Conservation (phyloP, 1,140 invertebrate genomes). For the Littorina saxatilis region DNA sequence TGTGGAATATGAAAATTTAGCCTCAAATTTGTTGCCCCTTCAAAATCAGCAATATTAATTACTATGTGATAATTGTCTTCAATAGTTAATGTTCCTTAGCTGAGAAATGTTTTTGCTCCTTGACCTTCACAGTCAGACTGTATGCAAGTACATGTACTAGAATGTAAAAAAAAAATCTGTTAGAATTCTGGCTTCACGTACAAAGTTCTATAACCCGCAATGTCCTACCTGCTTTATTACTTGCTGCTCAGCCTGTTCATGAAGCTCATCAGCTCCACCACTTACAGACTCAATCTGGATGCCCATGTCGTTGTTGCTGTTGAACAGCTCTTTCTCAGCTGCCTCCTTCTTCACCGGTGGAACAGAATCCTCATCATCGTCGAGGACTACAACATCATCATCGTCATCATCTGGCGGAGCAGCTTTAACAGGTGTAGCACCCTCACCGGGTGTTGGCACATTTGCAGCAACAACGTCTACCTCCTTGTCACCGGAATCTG, state of each 20-base stretch:
- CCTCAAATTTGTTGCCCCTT: too few relatives aligned
- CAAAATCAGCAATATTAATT: too few relatives aligned
- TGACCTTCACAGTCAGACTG: too few relatives aligned
- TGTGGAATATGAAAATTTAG: too few relatives aligned
- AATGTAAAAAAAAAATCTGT: too few relatives aligned
- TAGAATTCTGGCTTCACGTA: too few relatives aligned
- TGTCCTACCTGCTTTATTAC: constrained; percentile 2
- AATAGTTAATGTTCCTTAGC: too few relatives aligned
- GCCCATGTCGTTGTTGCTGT: constrained; percentile 44
- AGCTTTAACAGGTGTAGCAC: constrained; percentile 26
- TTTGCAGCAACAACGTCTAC: neutral
- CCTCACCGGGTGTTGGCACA: constrained; percentile 9
- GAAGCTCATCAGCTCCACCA: constrained; percentile 46
- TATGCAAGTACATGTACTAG: too few relatives aligned
- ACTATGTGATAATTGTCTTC: too few relatives aligned
- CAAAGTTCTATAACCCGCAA: too few relatives aligned
- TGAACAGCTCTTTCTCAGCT: constrained; percentile 33
- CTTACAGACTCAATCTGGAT: constrained; percentile 60
- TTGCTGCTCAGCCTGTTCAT: constrained; percentile 29
- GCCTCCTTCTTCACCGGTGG: constrained; percentile 34
- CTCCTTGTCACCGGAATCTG: neutral
- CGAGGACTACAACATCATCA: constrained; percentile 48
- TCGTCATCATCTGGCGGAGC: constrained; percentile 62
- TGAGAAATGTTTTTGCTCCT: too few relatives aligned
- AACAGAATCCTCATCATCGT: constrained; percentile 48